A percentile compares a stretch with the other conserved stretches of the same genome.
These are phyloP conservation scores for Poecile atricapillus DNA, from an alignment of 2,113 vertebrate genomes.

Conservation along the genomic window DNA sequence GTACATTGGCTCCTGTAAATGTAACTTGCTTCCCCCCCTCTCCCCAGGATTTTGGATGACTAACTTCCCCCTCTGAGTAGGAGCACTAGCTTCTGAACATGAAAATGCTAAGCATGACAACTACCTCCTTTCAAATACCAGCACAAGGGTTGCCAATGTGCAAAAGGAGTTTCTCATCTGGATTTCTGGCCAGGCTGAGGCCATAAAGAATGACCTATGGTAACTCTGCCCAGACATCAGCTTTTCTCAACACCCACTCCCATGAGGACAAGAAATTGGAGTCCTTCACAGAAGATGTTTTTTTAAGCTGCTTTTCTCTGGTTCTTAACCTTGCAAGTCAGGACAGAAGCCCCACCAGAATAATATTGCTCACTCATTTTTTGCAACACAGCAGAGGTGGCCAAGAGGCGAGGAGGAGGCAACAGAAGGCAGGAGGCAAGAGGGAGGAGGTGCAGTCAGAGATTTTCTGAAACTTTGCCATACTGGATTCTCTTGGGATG, in stretches of 20 bases:
- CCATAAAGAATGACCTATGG: background rate
- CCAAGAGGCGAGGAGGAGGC: accelerated
- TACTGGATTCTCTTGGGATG: background rate
- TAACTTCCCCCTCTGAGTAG: background rate
- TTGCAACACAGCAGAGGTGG: background rate
- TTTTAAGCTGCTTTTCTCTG: background rate
- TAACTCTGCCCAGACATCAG: background rate
- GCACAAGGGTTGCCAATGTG: background rate
- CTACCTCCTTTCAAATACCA: background rate
- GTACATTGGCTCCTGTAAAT: background rate
- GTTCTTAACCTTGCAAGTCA: background rate
- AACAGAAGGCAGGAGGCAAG: background rate
- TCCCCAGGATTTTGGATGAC: background rate
- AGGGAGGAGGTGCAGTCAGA: background rate
- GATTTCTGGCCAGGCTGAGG: background rate
- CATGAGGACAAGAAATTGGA: background rate
- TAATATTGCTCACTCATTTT: background rate
- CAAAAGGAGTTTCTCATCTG: background rate
- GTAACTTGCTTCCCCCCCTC: background rate
- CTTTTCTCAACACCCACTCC: background rate
- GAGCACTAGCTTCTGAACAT: background rate
- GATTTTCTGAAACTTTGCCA: background rate
- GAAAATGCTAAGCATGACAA: background rate
- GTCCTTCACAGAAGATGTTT: background rate
- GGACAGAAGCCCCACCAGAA: background rate